These are phyloP conservation scores for Pectinophora gossypiella DNA, from an alignment of 1,140 invertebrate species.

Conservation along the genomic window DNA sequence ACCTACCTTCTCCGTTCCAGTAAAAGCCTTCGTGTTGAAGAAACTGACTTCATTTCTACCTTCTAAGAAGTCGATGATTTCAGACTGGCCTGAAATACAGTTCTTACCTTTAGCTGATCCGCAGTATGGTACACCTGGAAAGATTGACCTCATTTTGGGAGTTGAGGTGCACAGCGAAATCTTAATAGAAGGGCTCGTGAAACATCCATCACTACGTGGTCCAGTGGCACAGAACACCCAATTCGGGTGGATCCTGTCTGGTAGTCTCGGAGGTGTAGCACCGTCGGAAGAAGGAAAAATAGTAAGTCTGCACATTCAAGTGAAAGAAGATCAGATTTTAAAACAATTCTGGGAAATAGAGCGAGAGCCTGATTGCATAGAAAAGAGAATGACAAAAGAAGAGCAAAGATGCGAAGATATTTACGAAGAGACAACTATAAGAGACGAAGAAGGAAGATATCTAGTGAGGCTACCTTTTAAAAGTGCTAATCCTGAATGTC, in stretches of 20 bases:
- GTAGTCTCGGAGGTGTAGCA: not conserved
- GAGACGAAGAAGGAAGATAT: not conserved
- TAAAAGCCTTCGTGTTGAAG: constrained; percentile 15
- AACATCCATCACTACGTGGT: constrained; percentile 8
- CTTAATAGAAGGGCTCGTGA: constrained; percentile 8
- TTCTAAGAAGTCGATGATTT: not conserved
- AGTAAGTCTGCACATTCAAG: not conserved
- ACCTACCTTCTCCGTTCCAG: constrained; percentile 1
- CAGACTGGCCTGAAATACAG: constrained; percentile 6
- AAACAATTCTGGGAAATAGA: not conserved
- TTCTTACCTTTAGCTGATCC: constrained; percentile 15
- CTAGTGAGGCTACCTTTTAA: not conserved
- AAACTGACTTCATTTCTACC: constrained; percentile 14
- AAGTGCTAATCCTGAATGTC: too few relatives aligned
- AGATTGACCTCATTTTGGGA: constrained; percentile 13
- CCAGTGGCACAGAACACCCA: constrained; percentile 4
- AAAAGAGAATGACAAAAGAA: not conserved
- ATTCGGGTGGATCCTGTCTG: constrained; percentile 16
- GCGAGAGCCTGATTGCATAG: too few relatives aligned
- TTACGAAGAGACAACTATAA: not conserved
- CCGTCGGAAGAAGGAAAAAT: not conserved
- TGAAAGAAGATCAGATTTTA: not conserved
- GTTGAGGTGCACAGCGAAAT: constrained; percentile 7
- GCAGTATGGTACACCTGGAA: constrained; percentile 5
- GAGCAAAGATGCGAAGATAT: not conserved